Conservation (phyloP, 2,113 vertebrate species). For the Ahaetulla prasina region DNA sequence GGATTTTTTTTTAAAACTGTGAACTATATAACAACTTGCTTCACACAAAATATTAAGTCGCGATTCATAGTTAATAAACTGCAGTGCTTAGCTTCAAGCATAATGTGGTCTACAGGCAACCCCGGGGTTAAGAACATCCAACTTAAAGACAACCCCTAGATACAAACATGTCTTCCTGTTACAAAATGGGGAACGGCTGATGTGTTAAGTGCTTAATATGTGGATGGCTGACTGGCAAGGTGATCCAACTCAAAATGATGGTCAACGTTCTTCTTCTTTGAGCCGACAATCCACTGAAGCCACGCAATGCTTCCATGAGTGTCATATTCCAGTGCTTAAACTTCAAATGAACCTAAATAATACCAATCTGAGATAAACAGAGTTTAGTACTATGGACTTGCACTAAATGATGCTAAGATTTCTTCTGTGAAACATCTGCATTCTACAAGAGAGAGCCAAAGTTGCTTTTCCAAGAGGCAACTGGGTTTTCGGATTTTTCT, state of each 20-base stretch:
- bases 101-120: background rate
- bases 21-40: background rate
- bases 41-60: background rate
- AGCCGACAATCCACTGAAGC: too few relatives aligned
- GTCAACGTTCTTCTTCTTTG: too few relatives aligned
- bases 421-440: background rate
- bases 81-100: background rate
- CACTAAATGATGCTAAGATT: background rate
- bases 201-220: too few relatives aligned
- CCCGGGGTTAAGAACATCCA: too few relatives aligned
- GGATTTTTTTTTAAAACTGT: background rate
- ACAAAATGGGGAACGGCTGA: too few relatives aligned
- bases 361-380: background rate
- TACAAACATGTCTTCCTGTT: too few relatives aligned
- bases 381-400: background rate
- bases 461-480: too few relatives aligned
- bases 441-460: background rate
- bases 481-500: too few relatives aligned
- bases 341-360: background rate
- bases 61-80: background rate
- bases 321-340: background rate
- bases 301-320: too few relatives aligned
- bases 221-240: too few relatives aligned
- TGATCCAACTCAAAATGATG: too few relatives aligned
- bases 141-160: too few relatives aligned